Evolutionary conservation across 2,797 vertebrate species (phyloP), one percentile per base, ranked within the genome.

Genomic region (Diplodus sargus): DNA sequence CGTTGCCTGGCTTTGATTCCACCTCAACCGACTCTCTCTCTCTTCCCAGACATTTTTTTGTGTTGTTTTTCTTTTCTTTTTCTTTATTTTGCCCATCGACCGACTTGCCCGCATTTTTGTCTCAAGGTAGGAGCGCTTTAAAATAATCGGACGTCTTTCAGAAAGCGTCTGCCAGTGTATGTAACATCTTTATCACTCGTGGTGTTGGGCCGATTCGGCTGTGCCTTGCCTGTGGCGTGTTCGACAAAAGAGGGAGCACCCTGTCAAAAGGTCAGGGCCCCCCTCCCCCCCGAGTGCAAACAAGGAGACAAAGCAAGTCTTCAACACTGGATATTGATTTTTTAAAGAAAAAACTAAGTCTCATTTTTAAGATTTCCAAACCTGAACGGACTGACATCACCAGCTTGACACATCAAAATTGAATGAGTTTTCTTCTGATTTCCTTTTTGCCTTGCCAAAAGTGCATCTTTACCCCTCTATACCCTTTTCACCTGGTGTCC

Each of bases 221-320:
- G 56, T 39, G 76, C 85, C 65, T 88, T 64, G 86, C 89, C 87
- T 6, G 8, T 86, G 84, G 91, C 84, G 1, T 65, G 72, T 85
- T 86, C 17, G 52, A 85, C 69, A 76, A 84, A 91, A 91, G 86
- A 89, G 83, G 70, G 84, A 91, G 82, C 70, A 28, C 64, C 81
- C 71, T 90, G 89, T 91, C 89, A 87, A 85, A 85, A 87, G 89
- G 89, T 90, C 83, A 74, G 82, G 86, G 87, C 85, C 78, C 12
- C 39, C 39, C 39, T 39, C 34, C 34, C 34, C 34, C 34, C 34
- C 34, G n/a, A 85, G 89, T 84, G 48, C 84, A 81, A 83, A 88
- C 60, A 87, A 59, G 67, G 58, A 88, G 62, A 87, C 72, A 81
- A 69, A 83, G 39, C 64, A 53, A 88, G 72, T 81, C 68, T 70